A percentile compares a stretch with the other conserved stretches of the same genome.
Evolutionary conservation across 2,888 invertebrate species (phyloP).

Genomic region (Druceiella hillmani): DNA sequence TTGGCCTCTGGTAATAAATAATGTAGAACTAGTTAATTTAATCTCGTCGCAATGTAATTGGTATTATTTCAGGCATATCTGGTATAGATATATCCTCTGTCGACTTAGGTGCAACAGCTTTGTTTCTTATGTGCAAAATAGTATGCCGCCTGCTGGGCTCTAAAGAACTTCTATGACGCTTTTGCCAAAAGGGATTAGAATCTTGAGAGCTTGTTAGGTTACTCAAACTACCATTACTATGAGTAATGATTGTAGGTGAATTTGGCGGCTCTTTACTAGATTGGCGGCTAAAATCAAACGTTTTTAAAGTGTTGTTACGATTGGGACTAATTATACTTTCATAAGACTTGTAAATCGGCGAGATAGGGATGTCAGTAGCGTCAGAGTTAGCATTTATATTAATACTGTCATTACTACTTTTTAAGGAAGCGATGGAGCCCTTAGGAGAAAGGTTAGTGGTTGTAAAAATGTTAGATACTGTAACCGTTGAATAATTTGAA

Average conservation of each 20-base stretch:
- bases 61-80: constrained; percentile 17
- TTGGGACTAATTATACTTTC: neutral
- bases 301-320: constrained; percentile 16
- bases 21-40: too few relatives aligned
- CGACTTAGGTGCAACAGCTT: constrained; percentile 11
- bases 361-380: too few relatives aligned
- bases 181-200: constrained; percentile 47
- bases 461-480: constrained; percentile 52
- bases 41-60: constrained; percentile 1
- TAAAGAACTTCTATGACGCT: constrained; percentile 38
- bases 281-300: constrained; percentile 9
- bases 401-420: constrained; percentile 29
- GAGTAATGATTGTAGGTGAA: constrained; percentile 25
- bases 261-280: constrained; percentile 27
- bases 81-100: constrained; percentile 12
- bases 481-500: constrained; percentile 52
- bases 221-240: constrained; percentile 14
- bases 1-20: too few relatives aligned
- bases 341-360: constrained; percentile 31
- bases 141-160: constrained; percentile 49
- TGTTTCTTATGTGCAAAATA: constrained; percentile 47
- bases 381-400: too few relatives aligned
- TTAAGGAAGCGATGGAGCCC: constrained; percentile 48
- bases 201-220: constrained; percentile 35
- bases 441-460: constrained; percentile 51